Base-by-base conservation (phyloP, 2,113 vertebrate species). In the Canis aureus region DNA sequence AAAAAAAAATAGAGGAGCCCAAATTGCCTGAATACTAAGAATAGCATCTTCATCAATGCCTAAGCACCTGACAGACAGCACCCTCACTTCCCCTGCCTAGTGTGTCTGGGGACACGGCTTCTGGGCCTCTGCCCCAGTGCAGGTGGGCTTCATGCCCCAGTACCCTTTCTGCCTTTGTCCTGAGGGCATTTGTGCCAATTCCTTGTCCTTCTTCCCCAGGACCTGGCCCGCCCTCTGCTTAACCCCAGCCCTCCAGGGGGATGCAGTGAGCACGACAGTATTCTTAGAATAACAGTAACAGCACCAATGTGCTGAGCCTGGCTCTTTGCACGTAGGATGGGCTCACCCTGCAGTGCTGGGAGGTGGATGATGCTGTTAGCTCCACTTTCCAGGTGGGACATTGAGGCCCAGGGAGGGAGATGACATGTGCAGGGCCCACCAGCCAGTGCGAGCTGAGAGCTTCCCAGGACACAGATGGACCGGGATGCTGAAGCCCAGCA, bases 21-120 rank as follows among this genome's bases (percentile, higher is more conserved):
- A 85, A 94, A 91, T 82, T 94, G 97, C 95, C 83, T 4, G 64
- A 76, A 49, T 49, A 81, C 97, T 96, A 97, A 97, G 84, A 98
- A 98, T 94, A 98, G 35, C 84, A 83, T 64, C 91, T 64, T 87
- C 97, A 91, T 89, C 94, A 89, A 90, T 35, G 92, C 89, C 97
- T 92, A 87, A 94, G 96, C 57, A 80, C 79, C 87, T 69, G 59
- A 78, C 69, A 96, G 81, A 29, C 51, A 93, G 94, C 78, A 49
- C 66, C 43, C 25, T 16, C 4, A 11, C 9, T 12, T 53, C 62
- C 29, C 38, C 49, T 3, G 82, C 53, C 76, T 35, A 3, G 67
- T 29, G 25, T 89, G 88, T 69, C 8, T 49, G 29, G 92, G 93
- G 88, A 85, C 96, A 67, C 12, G 23, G 51, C 55, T 85, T 78